A percentile compares a stretch with the other conserved stretches of the same genome.
phyloP scores from a whole-genome alignment of 2,113 vertebrate genomes.

The Lamprologus callipterus region DNA sequence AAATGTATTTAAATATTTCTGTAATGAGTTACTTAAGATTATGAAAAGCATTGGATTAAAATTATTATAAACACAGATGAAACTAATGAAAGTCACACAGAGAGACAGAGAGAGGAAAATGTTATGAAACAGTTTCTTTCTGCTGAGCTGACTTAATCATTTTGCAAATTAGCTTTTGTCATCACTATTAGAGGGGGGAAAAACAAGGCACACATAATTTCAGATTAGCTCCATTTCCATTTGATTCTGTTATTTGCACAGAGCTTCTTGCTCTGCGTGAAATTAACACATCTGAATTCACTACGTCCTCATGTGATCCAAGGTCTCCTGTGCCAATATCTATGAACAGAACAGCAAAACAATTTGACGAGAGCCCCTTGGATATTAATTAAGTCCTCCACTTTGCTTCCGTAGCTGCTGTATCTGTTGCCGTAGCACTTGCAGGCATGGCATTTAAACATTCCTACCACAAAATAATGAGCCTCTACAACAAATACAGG shows the following conservation, averaged over 20 bases:
- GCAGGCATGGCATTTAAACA: conserved; percentile 38
- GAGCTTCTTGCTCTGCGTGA: background rate
- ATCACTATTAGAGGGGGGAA: background rate
- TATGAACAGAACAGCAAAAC: conserved; percentile 11
- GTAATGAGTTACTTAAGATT: background rate
- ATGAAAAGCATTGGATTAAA: background rate
- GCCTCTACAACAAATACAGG: background rate
- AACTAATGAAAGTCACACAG: background rate
- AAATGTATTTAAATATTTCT: background rate
- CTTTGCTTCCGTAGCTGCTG: conserved; percentile 5
- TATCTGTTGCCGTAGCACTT: conserved; percentile 14
- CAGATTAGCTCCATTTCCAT: background rate
- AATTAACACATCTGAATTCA: background rate
- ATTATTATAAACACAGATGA: background rate
- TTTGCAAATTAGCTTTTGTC: background rate
- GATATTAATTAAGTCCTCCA: conserved; percentile 43
- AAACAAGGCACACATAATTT: background rate
- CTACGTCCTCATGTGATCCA: conserved; percentile 3
- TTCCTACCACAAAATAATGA: conserved; percentile 13
- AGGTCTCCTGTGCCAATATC: background rate
- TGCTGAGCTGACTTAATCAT: background rate
- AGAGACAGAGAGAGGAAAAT: background rate
- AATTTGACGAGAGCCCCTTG: conserved; percentile 29
- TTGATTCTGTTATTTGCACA: background rate
- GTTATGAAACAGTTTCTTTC: background rate